A percentile compares a stretch with the other conserved stretches of the same genome.
Conservation (phyloP, 2,113 vertebrate species). For the Protobothrops flavoviridis region DNA sequence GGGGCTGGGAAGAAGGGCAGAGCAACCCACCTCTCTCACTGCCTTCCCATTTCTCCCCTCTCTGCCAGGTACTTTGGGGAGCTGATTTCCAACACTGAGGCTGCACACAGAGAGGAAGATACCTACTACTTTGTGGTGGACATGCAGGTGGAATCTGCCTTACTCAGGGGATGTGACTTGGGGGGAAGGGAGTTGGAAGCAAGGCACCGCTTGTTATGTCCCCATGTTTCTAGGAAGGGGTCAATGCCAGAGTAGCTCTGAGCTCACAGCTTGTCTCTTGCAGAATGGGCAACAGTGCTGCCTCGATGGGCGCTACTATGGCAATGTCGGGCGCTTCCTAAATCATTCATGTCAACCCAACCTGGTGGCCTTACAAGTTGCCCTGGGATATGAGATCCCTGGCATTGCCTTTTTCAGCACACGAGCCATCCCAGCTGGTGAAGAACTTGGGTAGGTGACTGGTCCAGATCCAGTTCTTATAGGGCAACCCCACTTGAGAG, state of each 20-base stretch:
- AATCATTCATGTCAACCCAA: slow-evolving; percentile 11
- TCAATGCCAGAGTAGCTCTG: background rate
- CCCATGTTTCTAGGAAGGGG: background rate
- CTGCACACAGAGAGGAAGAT: background rate
- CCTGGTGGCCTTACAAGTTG: background rate
- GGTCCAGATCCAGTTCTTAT: background rate
- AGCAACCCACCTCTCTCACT: background rate
- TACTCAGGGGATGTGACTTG: background rate
- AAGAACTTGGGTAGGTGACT: background rate
- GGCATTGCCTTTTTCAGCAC: slow-evolving; percentile 8
- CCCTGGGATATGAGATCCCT: background rate
- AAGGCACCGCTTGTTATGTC: background rate
- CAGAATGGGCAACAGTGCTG: background rate
- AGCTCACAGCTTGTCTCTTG: background rate
- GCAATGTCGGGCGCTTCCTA: slow-evolving; percentile 9
- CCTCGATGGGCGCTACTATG: background rate
- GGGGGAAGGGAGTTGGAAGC: background rate
- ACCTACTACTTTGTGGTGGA: background rate
- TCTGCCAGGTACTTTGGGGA: background rate
- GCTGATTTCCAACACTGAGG: background rate
- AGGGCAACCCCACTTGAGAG: background rate
- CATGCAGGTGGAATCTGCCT: background rate
- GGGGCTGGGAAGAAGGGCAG: background rate
- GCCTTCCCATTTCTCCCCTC: background rate
- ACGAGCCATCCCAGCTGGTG: background rate